Base-by-base conservation (phyloP, 2,797 vertebrate species). In the Hyperoplus immaculatus region DNA sequence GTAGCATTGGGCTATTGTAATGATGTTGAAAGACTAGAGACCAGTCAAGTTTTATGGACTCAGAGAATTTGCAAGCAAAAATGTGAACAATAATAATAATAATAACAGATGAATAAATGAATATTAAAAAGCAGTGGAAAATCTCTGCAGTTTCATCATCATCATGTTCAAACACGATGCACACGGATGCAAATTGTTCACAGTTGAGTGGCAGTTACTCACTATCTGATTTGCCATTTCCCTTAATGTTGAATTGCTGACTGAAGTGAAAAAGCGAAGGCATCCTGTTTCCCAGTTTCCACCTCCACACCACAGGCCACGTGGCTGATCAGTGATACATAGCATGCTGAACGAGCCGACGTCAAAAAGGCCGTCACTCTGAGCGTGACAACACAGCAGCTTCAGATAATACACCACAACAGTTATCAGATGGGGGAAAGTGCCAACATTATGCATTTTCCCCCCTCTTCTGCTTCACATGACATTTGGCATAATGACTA, bases 221-320 rank as follows among this genome's bases (percentile, higher is more conserved):
- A 7, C 13, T 89, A 92, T 94, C 91, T 88, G 89, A 92, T 93
- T 76, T 75, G 53, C 46, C 57, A 83, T 81, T 87, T 89, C 81
- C 80, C 64, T 18, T 81, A 10, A 82, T 57, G 59, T 43, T 16
- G 14, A 57, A 59, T 3, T 67, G 84, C 59, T 89, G 77, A 82
- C 47, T 65, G 77, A 60, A 11, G 67, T 0, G 10, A 58, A 88
- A 81, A 67, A 72, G 29, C 18, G 68, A 83, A 12, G 59, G 65
- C n/a, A 36, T 84, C 46, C 43, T 73, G 60, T 87, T 86, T 85
- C 29, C 63, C n/a, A 72, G 61, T 69, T 80, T 72, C 78, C 79
- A 83, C 74, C 66, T 75, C 83, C 61, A 58, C 67, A 53, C 39
- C 77, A 41, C 38, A 62, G 42, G 56, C 73, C 50, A 72, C 67